Conservation (phyloP, 2,888 invertebrate species). For the Halocaridina rubra region DNA sequence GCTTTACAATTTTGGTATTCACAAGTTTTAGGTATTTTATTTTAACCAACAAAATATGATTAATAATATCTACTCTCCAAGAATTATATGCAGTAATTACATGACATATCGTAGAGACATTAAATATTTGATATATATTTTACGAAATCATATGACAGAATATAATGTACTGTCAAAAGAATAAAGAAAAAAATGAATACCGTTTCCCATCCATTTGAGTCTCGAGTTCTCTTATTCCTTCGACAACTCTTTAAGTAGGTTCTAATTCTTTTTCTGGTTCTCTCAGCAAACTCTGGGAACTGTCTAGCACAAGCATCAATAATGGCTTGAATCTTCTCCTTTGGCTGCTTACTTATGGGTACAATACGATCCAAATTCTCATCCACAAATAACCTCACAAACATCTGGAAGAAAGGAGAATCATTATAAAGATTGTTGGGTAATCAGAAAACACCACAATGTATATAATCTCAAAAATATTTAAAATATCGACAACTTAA, state of each 20-base stretch:
- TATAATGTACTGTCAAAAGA: no score
- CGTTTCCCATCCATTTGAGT: conserved; percentile 85
- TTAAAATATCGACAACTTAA: no score
- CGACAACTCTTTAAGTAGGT: conserved; percentile 94
- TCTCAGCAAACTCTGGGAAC: conserved; percentile 95
- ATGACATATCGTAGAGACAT: no score
- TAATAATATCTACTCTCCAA: no score
- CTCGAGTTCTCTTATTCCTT: conserved; percentile 91
- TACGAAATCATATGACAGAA: no score
- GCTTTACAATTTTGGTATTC: no score
- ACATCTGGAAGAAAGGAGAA: conserved; percentile 81
- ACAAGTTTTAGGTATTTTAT: no score
- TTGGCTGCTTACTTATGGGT: conserved; percentile 96
- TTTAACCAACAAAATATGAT: no score
- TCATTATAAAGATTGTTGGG: neutral
- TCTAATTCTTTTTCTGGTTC: conserved; percentile 92
- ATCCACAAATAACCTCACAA: conserved; percentile 94
- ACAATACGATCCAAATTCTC: conserved; percentile 96
- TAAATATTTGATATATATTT: no score
- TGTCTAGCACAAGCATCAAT: conserved; percentile 96
- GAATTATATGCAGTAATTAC: no score
- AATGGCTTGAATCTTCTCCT: conserved; percentile 97
- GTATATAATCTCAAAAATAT: neutral
- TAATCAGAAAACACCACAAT: neutral
- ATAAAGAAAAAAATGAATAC: conserved; percentile 76